Evolutionary conservation across 2,888 invertebrate species (phyloP), one percentile per base, ranked within the genome.

Genomic region (Limenitis arthemis): DNA sequence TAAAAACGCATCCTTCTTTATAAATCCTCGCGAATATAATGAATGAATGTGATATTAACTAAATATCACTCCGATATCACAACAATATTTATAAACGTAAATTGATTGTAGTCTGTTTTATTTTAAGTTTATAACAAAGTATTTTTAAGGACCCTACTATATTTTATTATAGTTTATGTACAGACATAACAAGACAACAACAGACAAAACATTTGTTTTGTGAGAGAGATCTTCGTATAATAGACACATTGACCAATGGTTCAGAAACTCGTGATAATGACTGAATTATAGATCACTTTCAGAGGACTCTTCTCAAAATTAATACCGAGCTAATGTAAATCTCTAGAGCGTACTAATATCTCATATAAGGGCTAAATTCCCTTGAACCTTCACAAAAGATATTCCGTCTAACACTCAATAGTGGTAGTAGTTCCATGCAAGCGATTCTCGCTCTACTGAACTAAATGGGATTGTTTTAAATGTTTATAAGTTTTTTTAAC

Each of bases 221-320:
- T 11, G 11, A 8, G 33, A 43, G 51, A 55, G 77, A 46, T 71
- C 75, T 64, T 42, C 6, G 7, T 56, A 61, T 52, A 61, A 37
- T 78, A 75, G 81, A 55, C 57, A 47, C 31, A 39, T 53, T 69
- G 67, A 56, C 63, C 77, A 79, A 65, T 73, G 78, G 73, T 69
- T 72, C 67, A 75, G 81, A 81, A 82, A 76, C 73, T 70, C 63
- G 58, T 68, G 79, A 81, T 82, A 80, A 77, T 73, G 65, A 65
- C 65, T 76, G 73, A 77, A 73, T 77, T 75, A 77, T 75, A 72
- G 66, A 75, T 70, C 58, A 61, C 50, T 62, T 64, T 61, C 56
- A 52, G 62, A 60, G 61, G 62, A 61, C 57, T 54, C 51, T 55
- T 47, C 53, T 51, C 53, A 59, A 62, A 64, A 63, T 63, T 63